Conservation (phyloP, 1,140 invertebrate genomes). For the Periplaneta americana region DNA sequence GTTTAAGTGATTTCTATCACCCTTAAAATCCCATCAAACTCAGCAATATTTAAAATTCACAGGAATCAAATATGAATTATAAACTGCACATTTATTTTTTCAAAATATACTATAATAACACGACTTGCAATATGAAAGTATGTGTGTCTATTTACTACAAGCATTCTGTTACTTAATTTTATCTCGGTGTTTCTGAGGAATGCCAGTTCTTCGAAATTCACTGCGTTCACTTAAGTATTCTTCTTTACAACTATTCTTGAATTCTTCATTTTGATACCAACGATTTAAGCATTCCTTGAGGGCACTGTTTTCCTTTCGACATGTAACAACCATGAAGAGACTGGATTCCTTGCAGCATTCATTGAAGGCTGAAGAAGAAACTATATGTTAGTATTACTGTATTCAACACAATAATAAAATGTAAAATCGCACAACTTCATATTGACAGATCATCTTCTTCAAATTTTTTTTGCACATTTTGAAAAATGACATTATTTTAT, state of each 20-base stretch:
- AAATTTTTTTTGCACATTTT: too few relatives aligned
- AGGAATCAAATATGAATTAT: too few relatives aligned
- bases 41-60: too few relatives aligned
- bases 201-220: conserved; percentile 74
- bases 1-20: too few relatives aligned
- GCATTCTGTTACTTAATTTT: not conserved
- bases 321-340: conserved; percentile 64
- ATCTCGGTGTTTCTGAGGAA: conserved; percentile 46
- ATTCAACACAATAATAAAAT: not conserved
- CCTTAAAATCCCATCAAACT: too few relatives aligned
- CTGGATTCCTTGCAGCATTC: conserved; percentile 68
- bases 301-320: conserved; percentile 59
- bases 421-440: too few relatives aligned
- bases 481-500: too few relatives aligned
- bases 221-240: conserved; percentile 77
- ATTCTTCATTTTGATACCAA: conserved; percentile 74
- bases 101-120: too few relatives aligned
- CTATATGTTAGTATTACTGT: not conserved
- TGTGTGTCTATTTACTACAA: not conserved
- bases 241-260: conserved; percentile 64
- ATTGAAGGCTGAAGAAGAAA: conserved; percentile 53
- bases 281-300: conserved; percentile 62
- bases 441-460: too few relatives aligned
- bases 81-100: too few relatives aligned
- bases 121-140: too few relatives aligned